phyloP scores from a whole-genome alignment of 2,888 invertebrate genomes.

The Cetonia aurata region DNA sequence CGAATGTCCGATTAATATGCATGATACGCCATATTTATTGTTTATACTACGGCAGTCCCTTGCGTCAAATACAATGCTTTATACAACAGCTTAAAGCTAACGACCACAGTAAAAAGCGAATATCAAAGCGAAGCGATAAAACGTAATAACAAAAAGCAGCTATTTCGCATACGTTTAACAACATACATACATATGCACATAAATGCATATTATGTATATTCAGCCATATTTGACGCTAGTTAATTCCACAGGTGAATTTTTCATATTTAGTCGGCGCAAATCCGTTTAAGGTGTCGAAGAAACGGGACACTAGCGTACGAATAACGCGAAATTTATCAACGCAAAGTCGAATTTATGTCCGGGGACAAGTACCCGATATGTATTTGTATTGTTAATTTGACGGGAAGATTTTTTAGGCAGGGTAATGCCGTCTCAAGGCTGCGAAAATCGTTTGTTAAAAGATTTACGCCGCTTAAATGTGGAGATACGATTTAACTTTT shows the following conservation, averaged over 20 bases:
- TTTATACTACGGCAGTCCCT: background rate
- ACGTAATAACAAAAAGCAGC: no score
- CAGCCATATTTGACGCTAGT: background rate
- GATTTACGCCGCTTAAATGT: background rate
- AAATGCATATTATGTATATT: background rate
- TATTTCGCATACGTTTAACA: no score
- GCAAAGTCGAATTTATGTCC: background rate
- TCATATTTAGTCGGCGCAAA: background rate
- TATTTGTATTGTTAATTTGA: background rate
- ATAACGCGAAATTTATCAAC: background rate
- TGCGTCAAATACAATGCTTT: background rate
- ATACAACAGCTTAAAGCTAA: background rate
- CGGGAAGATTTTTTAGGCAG: background rate
- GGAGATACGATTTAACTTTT: no score
- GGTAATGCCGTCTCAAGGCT: background rate
- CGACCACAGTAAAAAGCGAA: background rate
- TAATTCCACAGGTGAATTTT: background rate
- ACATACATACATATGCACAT: no score
- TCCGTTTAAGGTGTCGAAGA: background rate
- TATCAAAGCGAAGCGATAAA: background rate
- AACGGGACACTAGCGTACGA: background rate
- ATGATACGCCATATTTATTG: slow-evolving; percentile 3
- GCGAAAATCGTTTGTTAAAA: background rate
- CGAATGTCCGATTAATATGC: background rate
- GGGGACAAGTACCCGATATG: background rate